Evolutionary conservation across 1,140 invertebrate genomes (phyloP).

Genomic region (Lepidurus packardi): DNA sequence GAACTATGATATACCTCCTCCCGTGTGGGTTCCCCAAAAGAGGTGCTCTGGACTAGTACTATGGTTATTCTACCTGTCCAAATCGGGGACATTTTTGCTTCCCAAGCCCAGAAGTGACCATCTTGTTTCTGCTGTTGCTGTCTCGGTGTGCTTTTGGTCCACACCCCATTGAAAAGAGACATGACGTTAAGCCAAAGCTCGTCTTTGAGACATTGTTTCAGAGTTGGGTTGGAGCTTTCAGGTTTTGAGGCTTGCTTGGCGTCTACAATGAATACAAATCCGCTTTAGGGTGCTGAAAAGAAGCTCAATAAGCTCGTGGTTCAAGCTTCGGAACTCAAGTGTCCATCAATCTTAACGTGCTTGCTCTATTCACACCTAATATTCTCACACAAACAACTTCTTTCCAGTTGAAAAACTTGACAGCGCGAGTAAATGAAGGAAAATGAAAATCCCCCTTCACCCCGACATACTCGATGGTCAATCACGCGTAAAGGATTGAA

Average conservation of each 20-base stretch:
- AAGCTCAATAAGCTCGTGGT: not conserved
- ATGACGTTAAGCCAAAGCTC: not conserved
- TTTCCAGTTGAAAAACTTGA: not conserved
- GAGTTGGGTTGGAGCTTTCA: conserved; percentile 2
- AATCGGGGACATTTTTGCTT: no score
- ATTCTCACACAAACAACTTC: not conserved
- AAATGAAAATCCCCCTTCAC: not conserved
- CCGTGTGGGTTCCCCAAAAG: not conserved
- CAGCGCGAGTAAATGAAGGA: not conserved
- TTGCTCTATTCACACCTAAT: conserved; percentile 16
- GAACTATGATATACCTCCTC: not conserved
- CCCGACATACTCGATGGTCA: not conserved
- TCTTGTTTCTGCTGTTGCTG: not conserved
- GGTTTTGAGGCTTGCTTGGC: not conserved
- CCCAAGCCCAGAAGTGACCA: not conserved
- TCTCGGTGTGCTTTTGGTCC: not conserved
- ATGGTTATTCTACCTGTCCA: no score
- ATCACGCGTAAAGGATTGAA: not conserved
- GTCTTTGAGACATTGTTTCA: conserved; percentile 7
- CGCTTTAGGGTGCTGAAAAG: not conserved
- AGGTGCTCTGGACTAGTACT: no score
- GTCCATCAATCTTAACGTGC: conserved; percentile 9
- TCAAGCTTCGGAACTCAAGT: not conserved
- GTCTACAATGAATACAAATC: conserved; percentile 4
- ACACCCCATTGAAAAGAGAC: not conserved